Evolutionary conservation across 2,888 invertebrate genomes (phyloP), one percentile per base, ranked within the genome.

Genomic region (Andrena minutula): DNA sequence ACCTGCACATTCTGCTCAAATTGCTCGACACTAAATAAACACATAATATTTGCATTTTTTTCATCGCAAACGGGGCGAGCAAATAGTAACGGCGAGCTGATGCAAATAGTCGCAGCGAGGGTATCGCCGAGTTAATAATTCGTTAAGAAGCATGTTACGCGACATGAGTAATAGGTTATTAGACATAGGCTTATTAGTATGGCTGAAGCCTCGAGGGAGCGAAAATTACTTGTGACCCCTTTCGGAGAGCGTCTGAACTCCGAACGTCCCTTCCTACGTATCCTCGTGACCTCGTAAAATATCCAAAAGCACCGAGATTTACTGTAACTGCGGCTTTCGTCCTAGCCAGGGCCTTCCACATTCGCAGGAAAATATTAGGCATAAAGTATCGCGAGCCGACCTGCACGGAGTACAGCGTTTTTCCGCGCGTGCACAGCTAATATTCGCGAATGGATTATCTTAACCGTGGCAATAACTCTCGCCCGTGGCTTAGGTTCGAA

Each of bases 301-400:
- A 82, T 74, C 69, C 56, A 56, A 61, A 79, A 71, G 75, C 74
- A 79, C 72, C 80, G 74, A 83, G 73, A 86, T 86, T 86, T 80
- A 83, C 78, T 68, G 75, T 73, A 73, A 78, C 73, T 80, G 74
- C 69, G 71, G 80, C 74, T 86, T 86, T 75, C 69, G 63, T 68
- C 41, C 75, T 12, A 20, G 23, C 51, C 16, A 8, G 41, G 53
- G 23, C 77, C 26, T 49, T 72, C 26, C 56, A 70, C 68, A 63
- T 70, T 65, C 53, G 12, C 28, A 53, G 41, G 53, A 73, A 83
- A 84, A 80, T 78, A 81, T 79, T 81, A 76, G 64, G 75, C 73
- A 70, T 74, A 78, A 80, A 75, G 68, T 75, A 73, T 83, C 74
- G 70, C 49, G 30, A 26, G 23, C 41, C 53, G 49, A 30, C 64